Evolutionary conservation across 2,113 vertebrate genomes (phyloP).

Genomic region (Leptodactylus fuscus): DNA sequence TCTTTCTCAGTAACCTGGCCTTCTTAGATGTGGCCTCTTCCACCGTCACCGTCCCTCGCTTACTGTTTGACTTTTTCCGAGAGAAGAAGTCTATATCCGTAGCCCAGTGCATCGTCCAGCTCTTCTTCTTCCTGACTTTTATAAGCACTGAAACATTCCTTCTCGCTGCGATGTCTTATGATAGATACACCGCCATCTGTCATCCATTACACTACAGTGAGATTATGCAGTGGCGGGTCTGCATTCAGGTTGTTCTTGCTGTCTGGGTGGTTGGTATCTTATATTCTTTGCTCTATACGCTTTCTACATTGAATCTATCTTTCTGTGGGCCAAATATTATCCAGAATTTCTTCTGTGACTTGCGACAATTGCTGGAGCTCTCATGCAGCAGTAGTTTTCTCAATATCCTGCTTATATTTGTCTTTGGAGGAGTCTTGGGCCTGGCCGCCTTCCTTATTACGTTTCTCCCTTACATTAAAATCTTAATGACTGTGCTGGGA

Average conservation of each 20-base stretch:
- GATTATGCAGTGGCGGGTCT: constrained; percentile 1
- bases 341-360: constrained; percentile 39
- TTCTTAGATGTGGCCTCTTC: background rate
- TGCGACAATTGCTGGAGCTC: constrained; percentile 6
- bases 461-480: constrained; percentile 17
- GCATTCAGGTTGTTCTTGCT: background rate
- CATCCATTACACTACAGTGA: background rate
- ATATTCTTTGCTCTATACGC: background rate
- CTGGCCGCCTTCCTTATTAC: background rate
- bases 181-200: constrained; percentile 19
- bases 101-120: background rate
- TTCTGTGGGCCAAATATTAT: constrained; percentile 22
- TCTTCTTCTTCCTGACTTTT: constrained; percentile 7
- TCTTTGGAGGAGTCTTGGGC: background rate
- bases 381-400: background rate
- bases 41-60: background rate
- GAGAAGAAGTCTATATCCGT: background rate
- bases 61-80: background rate
- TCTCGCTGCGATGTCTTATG: constrained; percentile 19
- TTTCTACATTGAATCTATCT: background rate
- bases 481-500: background rate
- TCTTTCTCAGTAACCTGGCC: constrained; percentile 7
- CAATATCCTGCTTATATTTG: background rate
- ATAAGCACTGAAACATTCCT: background rate
- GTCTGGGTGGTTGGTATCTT: background rate